These are phyloP conservation scores for Eumerus sabulonum DNA, from an alignment of 2,888 invertebrate genomes.

Conservation along the genomic window DNA sequence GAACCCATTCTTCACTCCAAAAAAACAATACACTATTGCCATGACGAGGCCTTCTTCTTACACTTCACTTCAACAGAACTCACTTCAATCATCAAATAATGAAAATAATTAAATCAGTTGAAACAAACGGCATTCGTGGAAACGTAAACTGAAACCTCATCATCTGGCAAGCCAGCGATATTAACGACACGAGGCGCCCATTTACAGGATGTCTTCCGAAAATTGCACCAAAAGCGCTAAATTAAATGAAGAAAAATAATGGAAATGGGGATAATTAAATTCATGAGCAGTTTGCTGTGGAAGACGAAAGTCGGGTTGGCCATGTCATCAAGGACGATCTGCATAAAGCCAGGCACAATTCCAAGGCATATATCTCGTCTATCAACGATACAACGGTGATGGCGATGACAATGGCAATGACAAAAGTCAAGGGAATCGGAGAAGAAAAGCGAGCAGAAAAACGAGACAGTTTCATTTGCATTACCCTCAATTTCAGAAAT, in stretches of 20 bases:
- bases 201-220: neutral
- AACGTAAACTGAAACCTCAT: slow-evolving; percentile 2
- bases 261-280: slow-evolving; percentile 27
- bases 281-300: slow-evolving; percentile 14
- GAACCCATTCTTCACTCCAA: too few relatives aligned
- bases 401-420: neutral
- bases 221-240: slow-evolving; percentile 20
- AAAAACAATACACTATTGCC: too few relatives aligned
- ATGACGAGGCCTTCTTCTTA: too few relatives aligned
- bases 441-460: too few relatives aligned
- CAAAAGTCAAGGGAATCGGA: too few relatives aligned
- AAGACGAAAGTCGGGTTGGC: too few relatives aligned
- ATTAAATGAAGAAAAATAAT: slow-evolving; percentile 29
- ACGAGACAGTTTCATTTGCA: slow-evolving; percentile 26
- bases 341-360: neutral
- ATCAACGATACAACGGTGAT: slow-evolving; percentile 4
- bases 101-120: slow-evolving; percentile 25
- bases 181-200: neutral
- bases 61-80: neutral
- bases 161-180: neutral
- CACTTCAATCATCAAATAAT: slow-evolving; percentile 16
- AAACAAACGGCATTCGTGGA: slow-evolving; percentile 17
- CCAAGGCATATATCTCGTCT: neutral
- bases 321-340: too few relatives aligned
- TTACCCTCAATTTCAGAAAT: slow-evolving; percentile 21